A percentile compares a stretch with the other conserved stretches of the same genome.
phyloP scores from a whole-genome alignment of 2,888 invertebrate species.

The Priocnemis perturbator region DNA sequence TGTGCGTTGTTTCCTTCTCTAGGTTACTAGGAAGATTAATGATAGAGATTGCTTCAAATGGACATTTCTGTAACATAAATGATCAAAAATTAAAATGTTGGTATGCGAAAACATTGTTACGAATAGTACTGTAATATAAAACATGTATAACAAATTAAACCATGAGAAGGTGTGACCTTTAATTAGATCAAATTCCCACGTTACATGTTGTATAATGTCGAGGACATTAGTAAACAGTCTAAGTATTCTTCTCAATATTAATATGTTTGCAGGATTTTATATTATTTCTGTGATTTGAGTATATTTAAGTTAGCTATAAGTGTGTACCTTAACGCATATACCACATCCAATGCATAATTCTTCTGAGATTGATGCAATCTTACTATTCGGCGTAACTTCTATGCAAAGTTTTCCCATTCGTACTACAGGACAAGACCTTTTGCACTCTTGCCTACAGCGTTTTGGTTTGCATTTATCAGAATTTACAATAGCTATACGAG shows the following conservation, averaged over 20 bases:
- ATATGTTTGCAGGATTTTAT: too few species aligned
- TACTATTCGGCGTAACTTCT: slow-evolving; percentile 96
- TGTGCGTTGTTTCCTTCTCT: slow-evolving; percentile 98
- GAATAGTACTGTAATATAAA: slow-evolving; percentile 17
- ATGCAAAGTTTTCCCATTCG: slow-evolving; percentile 99
- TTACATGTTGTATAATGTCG: not conserved
- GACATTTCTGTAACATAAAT: slow-evolving; percentile 89
- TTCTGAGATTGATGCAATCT: slow-evolving; percentile 98
- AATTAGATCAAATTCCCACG: too few species aligned
- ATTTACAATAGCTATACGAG: slow-evolving; percentile 98
- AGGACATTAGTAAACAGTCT: too few species aligned
- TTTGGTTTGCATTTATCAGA: slow-evolving; percentile 99
- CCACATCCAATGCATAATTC: slow-evolving; percentile 99
- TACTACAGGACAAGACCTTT: slow-evolving; percentile 98
- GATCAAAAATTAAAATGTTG: slow-evolving; percentile 5
- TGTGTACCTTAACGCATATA: slow-evolving; percentile 99
- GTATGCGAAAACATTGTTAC: slow-evolving; percentile 33
- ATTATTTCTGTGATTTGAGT: not conserved
- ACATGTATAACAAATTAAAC: too few species aligned
- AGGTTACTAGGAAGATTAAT: slow-evolving; percentile 99
- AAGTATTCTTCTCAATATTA: too few species aligned
- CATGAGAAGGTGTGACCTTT: too few species aligned
- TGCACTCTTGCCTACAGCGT: slow-evolving; percentile 98
- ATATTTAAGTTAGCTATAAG: too few species aligned
- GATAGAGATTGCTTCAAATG: slow-evolving; percentile 98